A percentile compares a stretch with the other conserved stretches of the same genome.
phyloP scores from a whole-genome alignment of 2,888 invertebrate species.

The Eucriotettix oculatus region DNA sequence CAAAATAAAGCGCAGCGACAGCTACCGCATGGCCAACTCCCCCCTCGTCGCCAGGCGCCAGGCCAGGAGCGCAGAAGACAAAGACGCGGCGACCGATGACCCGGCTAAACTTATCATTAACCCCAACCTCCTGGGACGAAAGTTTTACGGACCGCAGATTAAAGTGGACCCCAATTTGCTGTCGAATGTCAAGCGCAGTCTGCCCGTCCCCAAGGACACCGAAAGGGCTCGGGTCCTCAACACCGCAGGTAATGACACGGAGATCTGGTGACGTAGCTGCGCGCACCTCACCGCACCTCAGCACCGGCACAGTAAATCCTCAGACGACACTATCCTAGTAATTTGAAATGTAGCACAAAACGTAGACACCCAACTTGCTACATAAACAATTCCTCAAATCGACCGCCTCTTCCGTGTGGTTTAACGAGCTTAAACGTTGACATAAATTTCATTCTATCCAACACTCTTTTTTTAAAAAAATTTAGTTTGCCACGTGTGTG shows the following conservation, averaged over 20 bases:
- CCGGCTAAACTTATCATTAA: conserved; percentile 14
- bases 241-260: conserved; percentile 47
- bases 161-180: conserved; percentile 17
- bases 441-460: too few relatives aligned
- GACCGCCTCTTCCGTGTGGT: too few relatives aligned
- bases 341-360: too few relatives aligned
- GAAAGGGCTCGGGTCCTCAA: conserved; percentile 49
- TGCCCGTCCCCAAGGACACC: conserved; percentile 15
- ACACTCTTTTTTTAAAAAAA: too few relatives aligned
- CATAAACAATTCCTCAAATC: too few relatives aligned
- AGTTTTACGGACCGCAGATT: conserved; percentile 25
- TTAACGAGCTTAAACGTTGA: too few relatives aligned
- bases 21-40: conserved; percentile 67
- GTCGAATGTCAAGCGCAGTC: conserved; percentile 32
- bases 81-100: neutral
- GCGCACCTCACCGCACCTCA: too few relatives aligned
- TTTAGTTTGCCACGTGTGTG: too few relatives aligned
- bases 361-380: too few relatives aligned
- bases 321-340: too few relatives aligned
- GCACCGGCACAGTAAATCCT: too few relatives aligned
- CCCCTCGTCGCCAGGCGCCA: conserved; percentile 25
- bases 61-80: neutral
- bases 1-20: conserved; percentile 64
- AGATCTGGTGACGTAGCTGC: conserved; percentile 47
- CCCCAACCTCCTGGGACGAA: conserved; percentile 21